Evolutionary conservation across 1,140 invertebrate genomes (phyloP).

Genomic region (Drosophila saltans): DNA sequence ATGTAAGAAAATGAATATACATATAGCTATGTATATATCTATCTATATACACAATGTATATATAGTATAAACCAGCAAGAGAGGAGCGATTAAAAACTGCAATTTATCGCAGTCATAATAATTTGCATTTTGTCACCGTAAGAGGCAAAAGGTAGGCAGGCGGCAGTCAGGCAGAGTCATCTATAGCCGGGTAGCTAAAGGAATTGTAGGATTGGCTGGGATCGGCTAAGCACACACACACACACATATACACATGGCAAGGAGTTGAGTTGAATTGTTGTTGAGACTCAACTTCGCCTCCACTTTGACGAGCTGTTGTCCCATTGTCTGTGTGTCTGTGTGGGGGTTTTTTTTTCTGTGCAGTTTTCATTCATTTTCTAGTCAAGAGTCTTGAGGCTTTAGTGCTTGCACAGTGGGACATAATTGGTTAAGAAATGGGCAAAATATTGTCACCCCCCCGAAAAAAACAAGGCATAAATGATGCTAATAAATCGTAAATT

Average conservation of each 20-base stretch:
- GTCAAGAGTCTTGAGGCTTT: constrained; percentile 27
- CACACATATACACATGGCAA: constrained; percentile 1
- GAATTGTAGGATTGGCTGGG: constrained; percentile 34
- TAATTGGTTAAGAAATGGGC: too few species aligned
- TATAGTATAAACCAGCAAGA: constrained; percentile 49
- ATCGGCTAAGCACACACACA: constrained; percentile 24
- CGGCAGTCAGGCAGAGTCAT: constrained; percentile 6
- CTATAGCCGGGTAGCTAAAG: neutral
- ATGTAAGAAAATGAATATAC: constrained; percentile 24
- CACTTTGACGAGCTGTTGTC: constrained; percentile 37
- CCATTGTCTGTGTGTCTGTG: constrained; percentile 15
- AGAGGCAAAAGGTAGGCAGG: constrained; percentile 34
- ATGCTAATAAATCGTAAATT: too few species aligned
- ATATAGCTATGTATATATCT: neutral
- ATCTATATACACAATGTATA: constrained; percentile 21
- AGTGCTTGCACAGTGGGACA: constrained; percentile 39
- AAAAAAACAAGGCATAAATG: too few species aligned
- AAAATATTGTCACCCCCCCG: too few species aligned
- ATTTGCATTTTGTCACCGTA: constrained; percentile 80
- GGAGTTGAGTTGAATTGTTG: constrained; percentile 28
- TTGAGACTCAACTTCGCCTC: constrained; percentile 51
- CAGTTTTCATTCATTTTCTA: constrained; percentile 60
- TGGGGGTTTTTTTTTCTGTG: constrained; percentile 40
- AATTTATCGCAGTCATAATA: constrained; percentile 82
- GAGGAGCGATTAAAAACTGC: constrained; percentile 77